Percentiles rank a stretch among this genome's conserved stretches.
phyloP scores from a whole-genome alignment of 2,888 invertebrate species.

The Acrocera orbiculus region DNA sequence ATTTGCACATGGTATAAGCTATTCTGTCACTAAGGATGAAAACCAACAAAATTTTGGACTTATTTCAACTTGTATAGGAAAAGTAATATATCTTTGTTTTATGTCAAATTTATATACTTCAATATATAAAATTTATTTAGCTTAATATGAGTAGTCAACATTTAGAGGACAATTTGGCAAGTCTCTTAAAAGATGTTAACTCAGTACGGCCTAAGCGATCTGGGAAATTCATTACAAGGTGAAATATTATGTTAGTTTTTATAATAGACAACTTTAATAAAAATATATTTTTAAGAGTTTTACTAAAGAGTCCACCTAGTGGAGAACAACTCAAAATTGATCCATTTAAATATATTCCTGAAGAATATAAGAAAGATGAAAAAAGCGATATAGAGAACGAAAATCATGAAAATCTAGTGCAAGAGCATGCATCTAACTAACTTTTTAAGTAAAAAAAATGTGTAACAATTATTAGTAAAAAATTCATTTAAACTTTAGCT shows the following conservation, averaged over 20 bases:
- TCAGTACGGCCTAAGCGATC: constrained; percentile 44
- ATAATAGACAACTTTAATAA: too few species aligned
- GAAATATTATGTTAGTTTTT: too few species aligned
- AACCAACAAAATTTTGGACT: constrained; percentile 52
- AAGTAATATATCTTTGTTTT: constrained; percentile 33
- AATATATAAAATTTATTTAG: constrained; percentile 31
- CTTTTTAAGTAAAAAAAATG: too few species aligned
- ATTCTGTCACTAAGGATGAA: constrained; percentile 46
- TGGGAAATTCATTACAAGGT: constrained; percentile 52
- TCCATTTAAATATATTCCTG: constrained; percentile 36
- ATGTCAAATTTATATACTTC: constrained; percentile 2
- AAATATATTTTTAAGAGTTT: too few species aligned
- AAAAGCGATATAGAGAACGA: background rate
- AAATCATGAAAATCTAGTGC: background rate
- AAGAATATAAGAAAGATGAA: constrained; percentile 11
- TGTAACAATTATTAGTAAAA: too few species aligned
- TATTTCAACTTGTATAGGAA: constrained; percentile 49
- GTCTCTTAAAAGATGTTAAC: constrained; percentile 47
- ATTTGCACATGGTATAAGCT: constrained; percentile 53
- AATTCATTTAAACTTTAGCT: too few species aligned
- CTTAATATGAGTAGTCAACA: constrained; percentile 52
- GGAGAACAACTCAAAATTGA: constrained; percentile 50
- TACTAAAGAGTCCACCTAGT: constrained; percentile 45
- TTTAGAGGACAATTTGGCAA: constrained; percentile 53
- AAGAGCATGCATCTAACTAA: too few species aligned